Conservation (phyloP, 2,113 vertebrate genomes). For the Pipra filicauda region DNA sequence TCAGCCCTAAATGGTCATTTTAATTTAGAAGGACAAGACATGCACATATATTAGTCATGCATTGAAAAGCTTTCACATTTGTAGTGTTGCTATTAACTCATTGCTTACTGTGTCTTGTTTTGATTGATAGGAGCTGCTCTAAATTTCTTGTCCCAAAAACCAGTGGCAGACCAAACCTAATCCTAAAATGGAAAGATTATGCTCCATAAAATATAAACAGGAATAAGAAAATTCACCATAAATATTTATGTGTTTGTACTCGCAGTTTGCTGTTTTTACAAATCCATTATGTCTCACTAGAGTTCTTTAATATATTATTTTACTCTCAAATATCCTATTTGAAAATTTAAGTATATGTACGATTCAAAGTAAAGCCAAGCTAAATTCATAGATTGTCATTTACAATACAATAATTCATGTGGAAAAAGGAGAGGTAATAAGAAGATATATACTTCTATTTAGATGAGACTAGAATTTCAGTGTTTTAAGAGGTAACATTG, state of each 20-base stretch:
- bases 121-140: neutral
- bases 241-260: constrained; percentile 38
- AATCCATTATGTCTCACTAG: constrained; percentile 5
- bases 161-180: neutral
- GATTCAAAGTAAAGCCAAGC: constrained; percentile 3
- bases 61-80: neutral
- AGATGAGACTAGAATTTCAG: neutral
- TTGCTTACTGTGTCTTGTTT: neutral
- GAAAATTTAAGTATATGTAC: constrained; percentile 33
- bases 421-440: neutral
- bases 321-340: constrained; percentile 25
- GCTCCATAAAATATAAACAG: neutral
- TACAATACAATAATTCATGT: neutral
- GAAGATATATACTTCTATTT: neutral
- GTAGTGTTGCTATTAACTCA: neutral
- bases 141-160: neutral
- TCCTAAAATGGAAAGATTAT: neutral
- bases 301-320: constrained; percentile 33
- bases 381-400: neutral
- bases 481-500: neutral
- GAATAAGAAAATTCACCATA: constrained; percentile 23
- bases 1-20: neutral
- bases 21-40: neutral
- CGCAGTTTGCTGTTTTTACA: constrained; percentile 41
- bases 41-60: neutral